Conservation (phyloP, 1,140 invertebrate genomes). For the Caenorhabditis briggsae region DNA sequence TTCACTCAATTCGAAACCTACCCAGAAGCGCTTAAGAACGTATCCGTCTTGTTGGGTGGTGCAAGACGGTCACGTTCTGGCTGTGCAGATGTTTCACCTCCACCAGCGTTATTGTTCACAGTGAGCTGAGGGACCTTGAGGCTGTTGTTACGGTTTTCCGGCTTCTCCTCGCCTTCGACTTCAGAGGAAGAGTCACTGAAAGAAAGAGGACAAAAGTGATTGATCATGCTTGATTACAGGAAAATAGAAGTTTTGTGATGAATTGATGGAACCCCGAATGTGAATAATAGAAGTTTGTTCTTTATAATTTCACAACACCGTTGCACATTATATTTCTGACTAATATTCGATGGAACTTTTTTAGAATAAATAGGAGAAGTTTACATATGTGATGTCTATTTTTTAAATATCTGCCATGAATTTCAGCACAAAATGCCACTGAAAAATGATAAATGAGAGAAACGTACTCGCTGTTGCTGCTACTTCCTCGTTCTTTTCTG, state of each 20-base stretch:
- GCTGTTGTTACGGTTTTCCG: conserved; percentile 12
- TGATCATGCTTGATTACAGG: conserved; percentile 36
- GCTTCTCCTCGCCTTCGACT: conserved; percentile 41
- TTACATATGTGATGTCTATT: neutral
- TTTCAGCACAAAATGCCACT: conserved; percentile 12
- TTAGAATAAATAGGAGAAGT: neutral
- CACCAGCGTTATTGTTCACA: conserved; percentile 8
- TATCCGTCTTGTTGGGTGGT: conserved; percentile 47
- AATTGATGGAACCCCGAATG: neutral
- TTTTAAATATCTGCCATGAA: neutral
- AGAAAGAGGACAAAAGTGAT: conserved; percentile 23
- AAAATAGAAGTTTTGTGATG: conserved; percentile 37
- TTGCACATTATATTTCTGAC: too few relatives aligned
- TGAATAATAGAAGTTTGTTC: too few relatives aligned
- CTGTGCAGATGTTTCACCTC: conserved; percentile 11
- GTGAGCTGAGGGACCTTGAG: conserved; percentile 8
- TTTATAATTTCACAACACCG: too few relatives aligned
- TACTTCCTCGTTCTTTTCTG: conserved; percentile 22
- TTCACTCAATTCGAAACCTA: neutral
- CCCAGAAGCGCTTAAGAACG: conserved; percentile 29
- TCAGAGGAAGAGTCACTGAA: conserved; percentile 49
- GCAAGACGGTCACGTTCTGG: conserved; percentile 49
- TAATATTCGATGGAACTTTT: too few relatives aligned
- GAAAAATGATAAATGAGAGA: conserved; percentile 21
- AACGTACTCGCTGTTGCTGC: conserved; percentile 57